phyloP scores from a whole-genome alignment of 2,113 vertebrate species.

The Empidonax alnorum region DNA sequence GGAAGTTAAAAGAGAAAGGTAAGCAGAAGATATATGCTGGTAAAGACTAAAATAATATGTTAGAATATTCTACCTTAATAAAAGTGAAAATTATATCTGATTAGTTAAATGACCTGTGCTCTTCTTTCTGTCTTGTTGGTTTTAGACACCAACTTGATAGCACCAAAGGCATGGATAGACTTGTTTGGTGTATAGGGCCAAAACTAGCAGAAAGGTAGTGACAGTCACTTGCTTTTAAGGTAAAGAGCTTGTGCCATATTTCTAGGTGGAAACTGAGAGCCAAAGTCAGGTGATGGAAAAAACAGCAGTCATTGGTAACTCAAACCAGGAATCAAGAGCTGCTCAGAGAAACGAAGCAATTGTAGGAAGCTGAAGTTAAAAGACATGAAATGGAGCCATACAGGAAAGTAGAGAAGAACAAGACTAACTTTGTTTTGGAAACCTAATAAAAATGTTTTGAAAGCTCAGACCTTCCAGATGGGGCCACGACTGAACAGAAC shows the following conservation, averaged over 20 bases:
- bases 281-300: neutral
- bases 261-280: neutral
- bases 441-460: neutral
- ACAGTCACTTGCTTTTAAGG: neutral
- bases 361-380: neutral
- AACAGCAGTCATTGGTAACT: neutral
- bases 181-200: neutral
- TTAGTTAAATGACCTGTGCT: neutral
- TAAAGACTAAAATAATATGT: neutral
- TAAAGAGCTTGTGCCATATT: neutral
- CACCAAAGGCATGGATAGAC: neutral
- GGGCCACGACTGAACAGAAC: neutral
- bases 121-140: neutral
- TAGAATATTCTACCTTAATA: neutral
- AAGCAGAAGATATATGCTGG: neutral
- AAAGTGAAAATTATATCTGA: neutral
- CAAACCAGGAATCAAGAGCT: neutral
- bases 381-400: neutral
- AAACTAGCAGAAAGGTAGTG: neutral
- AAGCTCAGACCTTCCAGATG: neutral
- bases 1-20: constrained; percentile 1
- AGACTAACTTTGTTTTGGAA: neutral
- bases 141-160: neutral
- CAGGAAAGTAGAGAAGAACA: neutral
- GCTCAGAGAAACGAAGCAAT: neutral